Evolutionary conservation across 2,888 invertebrate species (phyloP), one percentile per base, ranked within the genome.

Genomic region (Adela reaumurella): DNA sequence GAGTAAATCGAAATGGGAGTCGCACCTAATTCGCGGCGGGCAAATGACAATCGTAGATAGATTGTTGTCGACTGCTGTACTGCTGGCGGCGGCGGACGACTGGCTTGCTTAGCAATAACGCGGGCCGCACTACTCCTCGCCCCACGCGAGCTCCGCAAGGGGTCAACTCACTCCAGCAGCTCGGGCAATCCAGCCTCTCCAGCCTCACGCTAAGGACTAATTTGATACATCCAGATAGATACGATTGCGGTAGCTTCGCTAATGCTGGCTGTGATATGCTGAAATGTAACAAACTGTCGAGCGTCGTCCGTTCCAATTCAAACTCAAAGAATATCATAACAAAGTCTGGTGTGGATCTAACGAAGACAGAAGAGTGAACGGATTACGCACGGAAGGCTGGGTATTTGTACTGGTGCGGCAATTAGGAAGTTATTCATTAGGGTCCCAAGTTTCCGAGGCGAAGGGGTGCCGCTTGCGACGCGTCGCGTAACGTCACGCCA

Each of bases 381-480:
- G 74, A 73, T 71, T 73, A 69, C 67, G 67, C 61, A 14, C 35
- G 14, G 6, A 3, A 8, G 35, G 14, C n/a, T 35, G 67, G 67
- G 71, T 68, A 69, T 74, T 73, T 70, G 72, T 73, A 70, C 67
- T 66, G 67, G 66, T 62, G 72, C 74, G 73, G 74, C 77, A 77
- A 78, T 78, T 78, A 78, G 78, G 78, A 77, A 78, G 78, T 78
- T 70, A 68, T 76, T 78, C 78, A 78, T 78, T 77, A 77, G 68
- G 74, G 69, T 73, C 77, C 78, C 76, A 77, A 77, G 76, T 77
- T 78, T 74, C 64, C 74, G 76, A 78, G 77, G 77, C 76, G 73
- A 67, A 70, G 74, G 78, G 78, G 77, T 78, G 74, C 74, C 70
- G 64, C n/a, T n/a, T n/a, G n/a, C n/a, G n/a, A n/a, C n/a, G 60